Percentiles rank a stretch among this genome's conserved stretches.
Evolutionary conservation across 2,113 vertebrate genomes (phyloP).

Genomic region (Gallinago media): DNA sequence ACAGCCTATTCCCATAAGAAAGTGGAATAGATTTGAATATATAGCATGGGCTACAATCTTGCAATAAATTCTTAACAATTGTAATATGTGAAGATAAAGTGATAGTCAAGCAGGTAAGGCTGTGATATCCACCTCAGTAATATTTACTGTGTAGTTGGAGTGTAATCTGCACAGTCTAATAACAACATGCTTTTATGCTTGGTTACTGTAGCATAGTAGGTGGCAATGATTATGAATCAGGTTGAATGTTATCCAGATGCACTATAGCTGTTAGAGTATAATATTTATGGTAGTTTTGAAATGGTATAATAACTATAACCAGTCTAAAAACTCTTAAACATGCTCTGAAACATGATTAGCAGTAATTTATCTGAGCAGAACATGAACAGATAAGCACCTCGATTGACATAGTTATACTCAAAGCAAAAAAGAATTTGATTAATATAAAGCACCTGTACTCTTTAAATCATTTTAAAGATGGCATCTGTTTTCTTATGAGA

Average conservation of each 20-base stretch:
- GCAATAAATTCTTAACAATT: not conserved
- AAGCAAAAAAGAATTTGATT: constrained; percentile 36
- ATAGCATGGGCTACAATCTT: not conserved
- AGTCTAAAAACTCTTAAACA: constrained; percentile 16
- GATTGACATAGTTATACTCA: constrained; percentile 3
- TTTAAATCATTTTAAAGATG: constrained; percentile 53
- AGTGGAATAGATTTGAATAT: not conserved
- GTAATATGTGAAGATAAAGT: rapidly evolving
- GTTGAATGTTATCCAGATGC: constrained; percentile 1
- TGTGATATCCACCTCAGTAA: not conserved
- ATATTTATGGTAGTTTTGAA: constrained; percentile 47
- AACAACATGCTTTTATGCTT: not conserved
- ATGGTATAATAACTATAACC: not conserved
- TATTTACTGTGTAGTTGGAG: not conserved
- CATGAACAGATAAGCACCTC: constrained; percentile 52
- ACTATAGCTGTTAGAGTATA: not conserved
- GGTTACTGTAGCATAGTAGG: not conserved
- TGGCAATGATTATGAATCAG: not conserved
- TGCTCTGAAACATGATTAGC: constrained; percentile 9
- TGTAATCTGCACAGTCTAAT: not conserved
- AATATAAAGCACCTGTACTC: constrained; percentile 45
- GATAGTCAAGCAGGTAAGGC: not conserved
- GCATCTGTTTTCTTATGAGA: constrained; percentile 34
- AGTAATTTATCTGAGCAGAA: constrained; percentile 54
- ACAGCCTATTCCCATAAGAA: not conserved